Percentiles rank a stretch among this genome's conserved stretches.
Evolutionary conservation across 2,113 vertebrate genomes (phyloP).

Genomic region (Thermophis baileyi): DNA sequence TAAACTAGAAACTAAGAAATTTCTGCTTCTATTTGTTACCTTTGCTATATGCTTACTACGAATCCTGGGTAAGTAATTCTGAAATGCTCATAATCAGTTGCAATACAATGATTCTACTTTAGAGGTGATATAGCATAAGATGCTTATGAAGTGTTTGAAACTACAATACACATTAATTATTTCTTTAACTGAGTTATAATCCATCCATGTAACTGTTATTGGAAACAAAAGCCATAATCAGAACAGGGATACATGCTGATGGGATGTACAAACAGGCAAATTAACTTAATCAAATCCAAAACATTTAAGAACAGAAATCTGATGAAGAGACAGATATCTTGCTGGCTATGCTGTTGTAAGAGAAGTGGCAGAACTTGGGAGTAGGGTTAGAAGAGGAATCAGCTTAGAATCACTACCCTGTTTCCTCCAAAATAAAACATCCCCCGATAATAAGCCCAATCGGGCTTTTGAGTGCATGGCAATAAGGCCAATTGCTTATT

Average conservation of each 20-base stretch:
- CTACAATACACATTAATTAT: not conserved
- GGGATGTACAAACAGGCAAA: not conserved
- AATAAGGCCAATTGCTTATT: too few species aligned
- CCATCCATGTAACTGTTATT: not conserved
- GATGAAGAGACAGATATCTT: not conserved
- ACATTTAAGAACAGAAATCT: not conserved
- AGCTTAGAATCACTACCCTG: not conserved
- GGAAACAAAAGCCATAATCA: not conserved
- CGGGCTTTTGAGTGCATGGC: too few species aligned
- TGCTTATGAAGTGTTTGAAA: not conserved
- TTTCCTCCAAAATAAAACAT: too few species aligned
- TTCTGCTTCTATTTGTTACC: not conserved
- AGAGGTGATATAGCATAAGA: not conserved
- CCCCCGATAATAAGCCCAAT: too few species aligned
- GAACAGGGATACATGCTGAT: too few species aligned
- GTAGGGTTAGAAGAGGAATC: not conserved
- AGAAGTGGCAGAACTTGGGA: not conserved
- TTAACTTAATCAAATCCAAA: not conserved
- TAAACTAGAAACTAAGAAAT: not conserved
- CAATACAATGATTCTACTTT: not conserved
- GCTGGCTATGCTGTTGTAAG: not conserved
- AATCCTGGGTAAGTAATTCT: not conserved
- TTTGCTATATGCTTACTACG: not conserved
- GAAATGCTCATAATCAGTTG: not conserved
- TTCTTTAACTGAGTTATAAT: not conserved